Evolutionary conservation across 2,113 vertebrate genomes (phyloP), one percentile per base, ranked within the genome.

Genomic region (Helogale parvula): DNA sequence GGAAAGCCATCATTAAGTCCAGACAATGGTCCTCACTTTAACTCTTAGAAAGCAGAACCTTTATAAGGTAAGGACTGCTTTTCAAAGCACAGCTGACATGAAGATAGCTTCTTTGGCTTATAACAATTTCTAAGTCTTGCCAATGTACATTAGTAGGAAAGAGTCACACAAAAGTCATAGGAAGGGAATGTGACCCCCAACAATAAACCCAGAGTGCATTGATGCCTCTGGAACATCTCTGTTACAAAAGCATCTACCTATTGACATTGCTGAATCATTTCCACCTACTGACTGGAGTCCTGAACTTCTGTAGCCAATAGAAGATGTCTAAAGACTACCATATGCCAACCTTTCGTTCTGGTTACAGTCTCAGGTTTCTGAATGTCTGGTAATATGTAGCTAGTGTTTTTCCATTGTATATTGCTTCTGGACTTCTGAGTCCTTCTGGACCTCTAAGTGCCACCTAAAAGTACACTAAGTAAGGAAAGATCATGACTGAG

Each of bases 51-150:
- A 90, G 38, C 15, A 92, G 60, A 74, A 60, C 1, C 21, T 77
- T 93, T 85, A 41, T 94, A 84, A 87, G 11, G 80, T 96, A 79
- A 76, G 11, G 27, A 47, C 41, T 66, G 31, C 19, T 50, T 96
- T 74, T 63, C 38, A 87, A 93, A 90, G 12, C 27, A 57, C 8
- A 71, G 25, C 25, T 27, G 14, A 92, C 90, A 88, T 81, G 71
- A 92, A 88, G 16, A 60, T 57, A 91, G 16, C 25, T 68, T 82
- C 90, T 94, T 25, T 52, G 92, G 17, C 50, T 96, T 80, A 45
- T 0, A 54, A 11, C 23, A 86, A 87, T 27, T 50, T 3, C 57
- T 12, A 76, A 60, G 81, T 45, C 63, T 80, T 72, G 7, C 33
- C 41, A 23, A 83, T 57, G 19, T 54, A n/a, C 29, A 31, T 33